Evolutionary conservation across 53 echinoderm and acorn worm genomes (phyloP), one percentile per base, ranked within the genome.

Genomic region (Temnopleurus reevesii): DNA sequence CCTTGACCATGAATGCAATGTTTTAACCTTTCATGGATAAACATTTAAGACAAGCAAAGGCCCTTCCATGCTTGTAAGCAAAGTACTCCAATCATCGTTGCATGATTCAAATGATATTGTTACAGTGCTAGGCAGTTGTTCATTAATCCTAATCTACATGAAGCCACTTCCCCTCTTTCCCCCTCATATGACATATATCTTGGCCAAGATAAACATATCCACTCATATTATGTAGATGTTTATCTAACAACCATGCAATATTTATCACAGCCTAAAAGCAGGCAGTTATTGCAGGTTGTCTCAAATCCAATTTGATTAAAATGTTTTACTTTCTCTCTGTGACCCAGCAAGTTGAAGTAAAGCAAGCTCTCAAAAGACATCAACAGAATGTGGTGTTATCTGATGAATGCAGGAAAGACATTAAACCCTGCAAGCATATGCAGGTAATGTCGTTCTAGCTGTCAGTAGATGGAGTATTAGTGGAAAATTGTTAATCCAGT

Each of bases 301-400:
- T 71, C 71, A 36, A 71, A 71, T 71, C 71, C 71, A 71, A 71
- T 71, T 71, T 71, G 71, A 71, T 71, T 71, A 71, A 71, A 71
- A 71, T 15, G 38, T 19, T 71, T 63, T 71, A 19, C 21, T 41
- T 23, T 43, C 41, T 41, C 71, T 34, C 15, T 8, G 23, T 41
- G 71, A 71, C 43, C 71, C 41, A 41, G 36, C 41, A 5, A 41
- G 36, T 17, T 41, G 71, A 71, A 71, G 43, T 41, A 71, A n/a
- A 71, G 21, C 71, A 19, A 71, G 43, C 38, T 71, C 71, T 41
- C 71, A 71, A 41, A 38, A 71, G 71, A 71, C 21, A 7, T 38
- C 33, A 35, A 36, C n/a, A 7, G 71, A 43, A 38, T 71, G 36
- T 38, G 41, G 41, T 71, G 4, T 15, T 4, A 33, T 5, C 63